Evolutionary conservation across 37 sponge, comb jelly and placozoan species (phyloP).

Genomic region (Aplysina aerophoba): DNA sequence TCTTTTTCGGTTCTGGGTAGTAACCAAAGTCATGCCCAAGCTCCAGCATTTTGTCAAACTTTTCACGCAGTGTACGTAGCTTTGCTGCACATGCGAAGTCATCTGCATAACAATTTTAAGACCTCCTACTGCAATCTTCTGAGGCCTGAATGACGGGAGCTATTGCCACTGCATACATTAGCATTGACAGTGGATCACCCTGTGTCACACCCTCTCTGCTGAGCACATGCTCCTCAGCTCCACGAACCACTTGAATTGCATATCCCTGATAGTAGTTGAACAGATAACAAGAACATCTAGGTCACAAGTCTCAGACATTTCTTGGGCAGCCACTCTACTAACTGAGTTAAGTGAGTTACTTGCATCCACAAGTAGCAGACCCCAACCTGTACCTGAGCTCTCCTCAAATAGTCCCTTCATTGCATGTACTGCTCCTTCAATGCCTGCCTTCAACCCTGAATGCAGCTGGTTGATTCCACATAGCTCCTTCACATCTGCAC

Average conservation of each 20-base stretch:
- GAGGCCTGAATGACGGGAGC: conserved; percentile 26
- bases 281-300: conserved; percentile 44
- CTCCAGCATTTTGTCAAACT: conserved; percentile 13
- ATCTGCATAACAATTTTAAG: conserved; percentile 57
- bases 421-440: conserved; percentile 53
- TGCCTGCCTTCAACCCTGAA: conserved; percentile 44
- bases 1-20: conserved; percentile 46
- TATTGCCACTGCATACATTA: conserved; percentile 31
- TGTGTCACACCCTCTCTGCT: conserved; percentile 58
- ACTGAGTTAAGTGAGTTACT: conserved; percentile 37
- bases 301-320: conserved; percentile 39
- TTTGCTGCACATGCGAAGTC: conserved; percentile 49
- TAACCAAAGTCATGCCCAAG: conserved; percentile 54
- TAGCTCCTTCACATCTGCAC: conserved; percentile 36
- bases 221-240: not conserved
- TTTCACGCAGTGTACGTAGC: conserved; percentile 24
- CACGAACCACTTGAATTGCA: conserved; percentile 28
- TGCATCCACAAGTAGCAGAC: conserved; percentile 49
- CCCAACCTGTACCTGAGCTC: conserved; percentile 39
- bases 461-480: conserved; percentile 36
- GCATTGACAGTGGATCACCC: conserved; percentile 47
- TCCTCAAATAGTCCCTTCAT: conserved; percentile 52
- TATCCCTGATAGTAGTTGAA: conserved; percentile 44
- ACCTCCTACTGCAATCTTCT: not conserved
- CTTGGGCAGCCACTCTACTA: conserved; percentile 23